Conservation (phyloP, 2,888 invertebrate genomes). For the Aspidapion aeneum region DNA sequence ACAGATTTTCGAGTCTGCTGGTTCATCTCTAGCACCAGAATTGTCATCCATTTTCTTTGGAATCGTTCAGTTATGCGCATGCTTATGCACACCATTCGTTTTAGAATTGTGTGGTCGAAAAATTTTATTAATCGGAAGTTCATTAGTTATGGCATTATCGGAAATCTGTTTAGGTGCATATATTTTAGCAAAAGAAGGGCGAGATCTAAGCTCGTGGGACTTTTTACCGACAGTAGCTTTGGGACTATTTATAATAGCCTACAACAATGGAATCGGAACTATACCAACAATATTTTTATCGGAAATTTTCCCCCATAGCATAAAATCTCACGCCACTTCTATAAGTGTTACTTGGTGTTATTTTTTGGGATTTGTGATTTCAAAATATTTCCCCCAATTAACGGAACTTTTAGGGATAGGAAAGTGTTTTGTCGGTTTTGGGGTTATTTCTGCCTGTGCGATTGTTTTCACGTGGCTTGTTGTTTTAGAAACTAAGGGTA, state of each 20-base stretch:
- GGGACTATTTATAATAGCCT: constrained; percentile 66
- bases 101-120: neutral
- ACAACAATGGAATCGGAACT: constrained; percentile 73
- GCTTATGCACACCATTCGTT: neutral
- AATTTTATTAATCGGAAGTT: neutral
- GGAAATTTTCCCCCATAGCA: constrained; percentile 76
- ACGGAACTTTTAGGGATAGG: constrained; percentile 58
- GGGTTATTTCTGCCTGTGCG: constrained; percentile 42
- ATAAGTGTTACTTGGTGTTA: constrained; percentile 76
- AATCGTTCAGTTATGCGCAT: neutral
- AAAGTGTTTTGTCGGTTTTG: constrained; percentile 70
- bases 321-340: constrained; percentile 70
- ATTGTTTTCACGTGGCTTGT: constrained; percentile 48
- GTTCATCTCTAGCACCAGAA: neutral
- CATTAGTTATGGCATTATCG: neutral
- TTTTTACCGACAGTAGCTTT: constrained; percentile 64
- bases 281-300: constrained; percentile 80
- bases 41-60: neutral
- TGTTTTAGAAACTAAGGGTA: constrained; percentile 88
- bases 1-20: neutral
- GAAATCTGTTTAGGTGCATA: neutral
- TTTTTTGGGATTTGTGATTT: constrained; percentile 70
- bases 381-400: constrained; percentile 63
- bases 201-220: constrained; percentile 61
- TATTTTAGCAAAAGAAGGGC: constrained; percentile 6